Conservation (phyloP, 23 tunicate species). For the Halocynthia aurantium region DNA sequence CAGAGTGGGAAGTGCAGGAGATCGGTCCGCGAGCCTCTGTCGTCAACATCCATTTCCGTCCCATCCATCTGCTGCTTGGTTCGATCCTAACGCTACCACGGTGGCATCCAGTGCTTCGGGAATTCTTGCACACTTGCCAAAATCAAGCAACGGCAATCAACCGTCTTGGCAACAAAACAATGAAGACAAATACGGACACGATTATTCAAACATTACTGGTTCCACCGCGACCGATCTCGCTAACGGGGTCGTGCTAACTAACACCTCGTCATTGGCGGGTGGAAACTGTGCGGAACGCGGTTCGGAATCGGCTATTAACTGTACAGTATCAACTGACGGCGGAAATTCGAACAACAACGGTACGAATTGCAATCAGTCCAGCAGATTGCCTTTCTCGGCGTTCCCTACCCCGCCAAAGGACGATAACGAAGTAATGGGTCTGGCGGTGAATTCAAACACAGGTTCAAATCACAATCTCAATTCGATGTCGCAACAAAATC, state of each 20-base stretch:
- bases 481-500: not conserved
- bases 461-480: conserved; percentile 16
- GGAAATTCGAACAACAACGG: conserved; percentile 14
- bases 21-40: not conserved
- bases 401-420: conserved; percentile 66
- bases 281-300: conserved; percentile 18
- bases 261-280: conserved; percentile 10
- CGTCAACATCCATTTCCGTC: conserved; percentile 21
- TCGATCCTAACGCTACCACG: conserved; percentile 19
- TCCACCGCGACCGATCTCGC: conserved; percentile 6
- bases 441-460: conserved; percentile 24
- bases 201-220: conserved; percentile 4
- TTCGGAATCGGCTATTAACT: conserved; percentile 22
- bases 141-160: not conserved
- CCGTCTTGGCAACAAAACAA: conserved; percentile 13
- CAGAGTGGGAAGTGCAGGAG: conserved; percentile 7
- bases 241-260: not conserved
- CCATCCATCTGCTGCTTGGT: conserved; percentile 20
- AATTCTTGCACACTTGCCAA: conserved; percentile 26
- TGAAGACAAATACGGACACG: conserved; percentile 11
- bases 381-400: conserved; percentile 38
- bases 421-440: conserved; percentile 23
- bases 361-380: conserved; percentile 18
- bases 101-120: conserved; percentile 8
- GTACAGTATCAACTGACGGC: conserved; percentile 1